These are phyloP conservation scores for Sitodiplosis mosellana DNA, from an alignment of 1,140 invertebrate genomes.

Conservation along the genomic window DNA sequence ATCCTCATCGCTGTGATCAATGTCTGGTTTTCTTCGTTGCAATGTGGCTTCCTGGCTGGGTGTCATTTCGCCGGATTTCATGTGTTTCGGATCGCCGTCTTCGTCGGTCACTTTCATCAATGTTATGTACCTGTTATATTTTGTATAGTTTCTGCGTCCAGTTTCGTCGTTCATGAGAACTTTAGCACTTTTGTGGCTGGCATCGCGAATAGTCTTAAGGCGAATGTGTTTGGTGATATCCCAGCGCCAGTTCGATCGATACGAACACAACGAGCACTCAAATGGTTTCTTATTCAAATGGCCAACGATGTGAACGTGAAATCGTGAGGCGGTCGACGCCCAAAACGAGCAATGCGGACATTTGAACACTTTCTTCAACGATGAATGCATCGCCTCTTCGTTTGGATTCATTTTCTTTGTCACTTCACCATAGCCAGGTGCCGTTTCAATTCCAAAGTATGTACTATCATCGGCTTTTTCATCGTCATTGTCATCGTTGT, in stretches of 20 bases:
- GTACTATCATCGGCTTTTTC: conserved; percentile 13
- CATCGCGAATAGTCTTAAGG: conserved; percentile 66
- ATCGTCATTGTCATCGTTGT: conserved; percentile 4
- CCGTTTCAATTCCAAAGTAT: conserved; percentile 30
- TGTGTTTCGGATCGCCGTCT: conserved; percentile 23
- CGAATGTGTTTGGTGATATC: conserved; percentile 92
- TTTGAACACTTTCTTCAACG: conserved; percentile 55
- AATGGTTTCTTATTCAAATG: conserved; percentile 86
- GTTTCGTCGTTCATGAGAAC: conserved; percentile 83
- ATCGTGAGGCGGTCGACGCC: conserved; percentile 76
- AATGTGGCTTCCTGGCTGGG: conserved; percentile 23
- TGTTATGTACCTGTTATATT: conserved; percentile 75
- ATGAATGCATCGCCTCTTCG: conserved; percentile 25
- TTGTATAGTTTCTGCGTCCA: conserved; percentile 75
- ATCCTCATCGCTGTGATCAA: too few relatives aligned
- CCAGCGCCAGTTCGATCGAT: conserved; percentile 89
- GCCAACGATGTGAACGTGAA: conserved; percentile 82
- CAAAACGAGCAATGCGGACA: conserved; percentile 80
- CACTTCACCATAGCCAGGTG: conserved; percentile 31
- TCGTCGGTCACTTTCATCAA: conserved; percentile 36
- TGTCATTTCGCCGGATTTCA: conserved; percentile 25
- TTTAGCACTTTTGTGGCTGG: conserved; percentile 53
- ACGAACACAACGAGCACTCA: conserved; percentile 83
- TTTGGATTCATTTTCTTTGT: conserved; percentile 26
- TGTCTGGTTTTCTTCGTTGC: background rate